A percentile compares a stretch with the other conserved stretches of the same genome.
Evolutionary conservation across 2,888 invertebrate species (phyloP).

Genomic region (Osmoderma eremita): DNA sequence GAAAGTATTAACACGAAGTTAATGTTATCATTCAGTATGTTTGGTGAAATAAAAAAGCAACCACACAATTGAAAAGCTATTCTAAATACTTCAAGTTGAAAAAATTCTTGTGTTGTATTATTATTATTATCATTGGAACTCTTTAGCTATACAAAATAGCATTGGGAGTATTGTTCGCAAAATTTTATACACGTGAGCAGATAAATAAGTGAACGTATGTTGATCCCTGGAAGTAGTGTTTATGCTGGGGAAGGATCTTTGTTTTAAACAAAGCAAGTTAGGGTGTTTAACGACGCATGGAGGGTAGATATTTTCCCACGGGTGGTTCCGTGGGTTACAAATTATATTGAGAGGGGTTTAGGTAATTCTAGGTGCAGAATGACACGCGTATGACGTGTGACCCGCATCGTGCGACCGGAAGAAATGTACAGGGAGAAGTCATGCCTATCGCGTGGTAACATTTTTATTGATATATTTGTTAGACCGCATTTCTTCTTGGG

Average conservation of each 20-base stretch:
- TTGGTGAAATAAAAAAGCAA: no score
- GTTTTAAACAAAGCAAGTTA: not conserved
- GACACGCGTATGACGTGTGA: slow-evolving; percentile 34
- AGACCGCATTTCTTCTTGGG: no score
- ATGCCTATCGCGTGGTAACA: slow-evolving; percentile 3
- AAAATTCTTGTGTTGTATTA: no score
- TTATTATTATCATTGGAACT: no score
- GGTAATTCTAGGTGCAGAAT: slow-evolving; percentile 9
- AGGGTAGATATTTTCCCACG: slow-evolving; percentile 37
- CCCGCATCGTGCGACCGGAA: slow-evolving; percentile 34
- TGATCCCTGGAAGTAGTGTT: not conserved
- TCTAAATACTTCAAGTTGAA: no score
- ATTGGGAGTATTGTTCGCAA: no score
- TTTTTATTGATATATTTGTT: not conserved
- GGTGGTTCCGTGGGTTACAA: slow-evolving; percentile 12
- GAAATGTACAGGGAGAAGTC: slow-evolving; percentile 6
- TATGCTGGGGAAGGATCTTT: no score
- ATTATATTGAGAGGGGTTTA: slow-evolving; percentile 25
- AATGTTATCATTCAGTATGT: no score
- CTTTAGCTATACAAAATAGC: no score
- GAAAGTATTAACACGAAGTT: no score
- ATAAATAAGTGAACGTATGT: not conserved
- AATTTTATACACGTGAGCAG: not conserved
- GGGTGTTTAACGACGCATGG: slow-evolving; percentile 35
- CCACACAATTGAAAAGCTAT: no score